phyloP scores from a whole-genome alignment of 2,888 invertebrate species.

The Pyrrhosoma nymphula region DNA sequence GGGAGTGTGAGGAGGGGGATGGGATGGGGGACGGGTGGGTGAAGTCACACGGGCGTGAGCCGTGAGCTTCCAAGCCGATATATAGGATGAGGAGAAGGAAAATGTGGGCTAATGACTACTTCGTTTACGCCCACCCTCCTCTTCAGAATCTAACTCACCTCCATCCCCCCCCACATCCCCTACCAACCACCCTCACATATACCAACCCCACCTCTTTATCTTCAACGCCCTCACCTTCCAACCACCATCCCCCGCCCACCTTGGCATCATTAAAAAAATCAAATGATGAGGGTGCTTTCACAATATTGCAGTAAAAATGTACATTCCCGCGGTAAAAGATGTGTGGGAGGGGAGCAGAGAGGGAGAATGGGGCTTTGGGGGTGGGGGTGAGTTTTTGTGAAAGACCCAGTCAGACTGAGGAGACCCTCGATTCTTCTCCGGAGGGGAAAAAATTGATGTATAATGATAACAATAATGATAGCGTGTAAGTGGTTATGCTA shows the following conservation, averaged over 20 bases:
- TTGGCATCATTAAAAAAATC: conserved; percentile 28
- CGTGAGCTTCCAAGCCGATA: too few relatives aligned
- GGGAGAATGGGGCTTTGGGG: neutral
- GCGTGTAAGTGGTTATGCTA: neutral
- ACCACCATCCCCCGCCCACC: neutral
- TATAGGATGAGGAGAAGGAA: neutral
- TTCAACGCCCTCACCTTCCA: neutral
- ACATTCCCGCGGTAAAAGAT: neutral
- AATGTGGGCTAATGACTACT: conserved; percentile 57
- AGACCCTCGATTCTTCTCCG: neutral
- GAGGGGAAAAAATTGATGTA: neutral
- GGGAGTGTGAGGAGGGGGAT: neutral
- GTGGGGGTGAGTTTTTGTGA: neutral
- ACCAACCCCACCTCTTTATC: neutral
- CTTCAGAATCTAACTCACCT: too few relatives aligned
- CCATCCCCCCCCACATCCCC: neutral
- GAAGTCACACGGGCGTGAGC: too few relatives aligned
- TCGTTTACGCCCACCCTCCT: conserved; percentile 1
- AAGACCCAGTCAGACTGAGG: neutral
- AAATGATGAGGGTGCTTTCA: neutral
- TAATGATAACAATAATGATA: neutral
- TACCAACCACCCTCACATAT: too few relatives aligned
- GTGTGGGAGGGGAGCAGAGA: neutral
- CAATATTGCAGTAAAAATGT: conserved; percentile 26
- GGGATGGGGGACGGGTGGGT: neutral